phyloP scores from a whole-genome alignment of 2,797 vertebrate species.

The Zalophus californianus region DNA sequence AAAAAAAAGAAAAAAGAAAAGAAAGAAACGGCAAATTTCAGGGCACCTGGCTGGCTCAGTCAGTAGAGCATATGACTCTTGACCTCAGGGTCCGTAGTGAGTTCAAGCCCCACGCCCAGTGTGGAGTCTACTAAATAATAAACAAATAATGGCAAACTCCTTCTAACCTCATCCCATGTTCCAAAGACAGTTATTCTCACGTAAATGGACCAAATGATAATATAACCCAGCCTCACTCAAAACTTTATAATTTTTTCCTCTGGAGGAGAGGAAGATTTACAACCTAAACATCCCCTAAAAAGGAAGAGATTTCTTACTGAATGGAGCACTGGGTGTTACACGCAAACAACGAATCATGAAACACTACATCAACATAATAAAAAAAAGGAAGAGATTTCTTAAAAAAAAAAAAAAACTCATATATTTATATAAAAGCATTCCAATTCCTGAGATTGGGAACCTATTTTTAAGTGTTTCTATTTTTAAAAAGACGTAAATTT shows the following conservation, averaged over 20 bases:
- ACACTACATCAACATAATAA: too few relatives aligned
- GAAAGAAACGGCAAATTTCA: neutral
- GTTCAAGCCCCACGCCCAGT: neutral
- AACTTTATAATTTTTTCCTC: neutral
- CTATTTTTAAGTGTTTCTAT: neutral
- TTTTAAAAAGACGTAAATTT: constrained; percentile 29
- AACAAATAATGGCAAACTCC: neutral
- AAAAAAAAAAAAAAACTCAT: neutral
- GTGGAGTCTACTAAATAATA: neutral
- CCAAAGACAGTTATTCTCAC: neutral
- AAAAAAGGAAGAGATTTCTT: neutral
- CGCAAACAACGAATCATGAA: too few relatives aligned
- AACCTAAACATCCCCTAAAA: constrained; percentile 1
- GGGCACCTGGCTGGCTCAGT: neutral
- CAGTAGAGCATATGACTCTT: neutral
- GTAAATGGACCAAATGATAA: constrained; percentile 14
- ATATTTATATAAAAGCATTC: neutral
- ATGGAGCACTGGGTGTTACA: too few relatives aligned
- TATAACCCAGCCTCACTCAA: neutral
- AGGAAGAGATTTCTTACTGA: neutral
- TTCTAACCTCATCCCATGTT: neutral
- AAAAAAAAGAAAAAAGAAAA: too few relatives aligned
- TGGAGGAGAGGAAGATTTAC: neutral
- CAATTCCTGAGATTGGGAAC: neutral
- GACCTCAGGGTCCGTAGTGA: neutral